These are phyloP conservation scores for Microcaecilia unicolor DNA, from an alignment of 2,797 vertebrate genomes.

Conservation along the genomic window DNA sequence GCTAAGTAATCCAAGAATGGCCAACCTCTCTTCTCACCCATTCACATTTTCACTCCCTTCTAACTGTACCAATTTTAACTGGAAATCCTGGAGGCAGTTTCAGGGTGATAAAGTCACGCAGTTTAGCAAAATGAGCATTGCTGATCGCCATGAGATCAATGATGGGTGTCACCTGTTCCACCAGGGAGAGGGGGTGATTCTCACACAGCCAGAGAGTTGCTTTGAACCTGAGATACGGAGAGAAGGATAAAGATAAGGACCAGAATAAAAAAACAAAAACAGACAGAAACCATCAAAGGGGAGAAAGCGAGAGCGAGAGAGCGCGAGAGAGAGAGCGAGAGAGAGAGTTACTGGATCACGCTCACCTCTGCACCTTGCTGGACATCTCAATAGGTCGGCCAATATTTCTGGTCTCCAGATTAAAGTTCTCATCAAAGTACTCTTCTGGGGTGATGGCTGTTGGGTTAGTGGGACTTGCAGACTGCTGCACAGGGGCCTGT, in stretches of 20 bases:
- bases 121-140: slow-evolving; percentile 89
- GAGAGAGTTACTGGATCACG: neutral
- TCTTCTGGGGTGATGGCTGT: slow-evolving; percentile 88
- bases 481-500: slow-evolving; percentile 80
- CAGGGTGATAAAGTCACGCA: slow-evolving; percentile 89
- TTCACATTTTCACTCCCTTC: too few species aligned
- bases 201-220: slow-evolving; percentile 90
- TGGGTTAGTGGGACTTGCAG: slow-evolving; percentile 87
- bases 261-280: neutral
- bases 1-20: neutral
- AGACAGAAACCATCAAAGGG: too few species aligned
- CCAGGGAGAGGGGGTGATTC: slow-evolving; percentile 83
- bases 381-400: slow-evolving; percentile 87
- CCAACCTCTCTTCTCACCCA: fast-evolving
- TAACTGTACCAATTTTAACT: slow-evolving; percentile 80
- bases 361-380: slow-evolving; percentile 87
- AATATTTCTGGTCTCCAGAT: slow-evolving; percentile 81
- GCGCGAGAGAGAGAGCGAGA: neutral
- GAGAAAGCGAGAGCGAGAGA: too few species aligned
- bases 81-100: slow-evolving; percentile 87
- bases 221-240: slow-evolving; percentile 68
- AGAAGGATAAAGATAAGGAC: neutral
- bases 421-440: slow-evolving; percentile 85
- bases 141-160: slow-evolving; percentile 97
- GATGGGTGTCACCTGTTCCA: slow-evolving; percentile 90